Evolutionary conservation across 2,113 vertebrate species (phyloP).

Genomic region (Archilochus colubris): DNA sequence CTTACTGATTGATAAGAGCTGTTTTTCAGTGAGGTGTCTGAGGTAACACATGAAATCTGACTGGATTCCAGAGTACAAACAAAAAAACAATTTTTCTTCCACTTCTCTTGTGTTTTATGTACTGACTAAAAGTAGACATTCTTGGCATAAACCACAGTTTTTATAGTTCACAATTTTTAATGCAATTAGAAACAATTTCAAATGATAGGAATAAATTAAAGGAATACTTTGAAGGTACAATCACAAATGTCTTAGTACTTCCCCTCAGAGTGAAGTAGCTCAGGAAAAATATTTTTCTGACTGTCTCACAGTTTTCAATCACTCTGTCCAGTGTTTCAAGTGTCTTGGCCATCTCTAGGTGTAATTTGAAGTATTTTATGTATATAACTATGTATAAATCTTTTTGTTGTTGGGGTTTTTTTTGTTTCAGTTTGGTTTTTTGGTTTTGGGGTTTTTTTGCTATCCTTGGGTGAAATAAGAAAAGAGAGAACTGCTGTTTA

Average conservation of each 20-base stretch:
- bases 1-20: neutral
- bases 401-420: neutral
- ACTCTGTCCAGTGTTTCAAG: neutral
- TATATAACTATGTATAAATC: neutral
- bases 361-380: neutral
- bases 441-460: too few relatives aligned
- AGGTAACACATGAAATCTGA: neutral
- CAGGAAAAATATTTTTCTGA: neutral
- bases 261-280: neutral
- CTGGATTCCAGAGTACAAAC: constrained; percentile 8
- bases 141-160: neutral
- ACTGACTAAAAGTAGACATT: neutral
- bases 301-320: neutral
- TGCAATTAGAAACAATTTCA: constrained; percentile 40
- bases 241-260: neutral
- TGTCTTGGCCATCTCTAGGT: neutral
- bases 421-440: too few relatives aligned
- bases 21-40: neutral
- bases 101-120: neutral
- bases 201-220: constrained; percentile 31
- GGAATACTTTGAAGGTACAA: neutral
- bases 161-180: constrained; percentile 18
- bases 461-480: neutral
- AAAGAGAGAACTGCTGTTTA: neutral
- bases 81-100: constrained; percentile 10